Evolutionary conservation across 2,888 invertebrate species (phyloP).

Genomic region (Amorpha juglandis): DNA sequence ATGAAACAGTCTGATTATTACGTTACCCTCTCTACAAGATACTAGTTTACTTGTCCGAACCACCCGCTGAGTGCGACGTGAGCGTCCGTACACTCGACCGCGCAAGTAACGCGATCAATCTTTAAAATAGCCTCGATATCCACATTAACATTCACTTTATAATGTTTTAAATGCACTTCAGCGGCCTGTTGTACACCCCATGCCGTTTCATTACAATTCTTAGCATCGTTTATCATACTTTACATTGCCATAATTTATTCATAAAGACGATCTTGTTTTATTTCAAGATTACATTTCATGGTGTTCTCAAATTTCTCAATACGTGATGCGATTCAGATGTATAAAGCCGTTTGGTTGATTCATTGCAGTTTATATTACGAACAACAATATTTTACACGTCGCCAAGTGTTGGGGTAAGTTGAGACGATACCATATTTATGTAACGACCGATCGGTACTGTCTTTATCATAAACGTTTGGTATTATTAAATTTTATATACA

Average conservation of each 20-base stretch:
- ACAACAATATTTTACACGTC: conserved; percentile 81
- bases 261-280: conserved; percentile 74
- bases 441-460: conserved; percentile 54
- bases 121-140: conserved; percentile 47
- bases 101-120: conserved; percentile 58
- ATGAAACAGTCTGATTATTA: conserved; percentile 74
- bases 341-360: conserved; percentile 67
- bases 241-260: conserved; percentile 83
- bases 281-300: conserved; percentile 73
- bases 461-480: conserved; percentile 52
- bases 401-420: conserved; percentile 68
- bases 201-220: conserved; percentile 78
- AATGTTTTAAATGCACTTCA: conserved; percentile 49
- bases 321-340: conserved; percentile 73
- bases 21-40: conserved; percentile 74
- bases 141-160: conserved; percentile 46
- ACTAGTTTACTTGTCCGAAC: conserved; percentile 77
- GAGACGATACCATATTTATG: conserved; percentile 68
- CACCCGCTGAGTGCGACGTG: conserved; percentile 81
- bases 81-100: conserved; percentile 65
- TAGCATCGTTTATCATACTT: conserved; percentile 82
- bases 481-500: conserved; percentile 47
- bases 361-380: conserved; percentile 74
- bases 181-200: conserved; percentile 64
- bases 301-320: conserved; percentile 77